Base-by-base conservation (phyloP, 2,888 invertebrate genomes). In the Germaria angustata region DNA sequence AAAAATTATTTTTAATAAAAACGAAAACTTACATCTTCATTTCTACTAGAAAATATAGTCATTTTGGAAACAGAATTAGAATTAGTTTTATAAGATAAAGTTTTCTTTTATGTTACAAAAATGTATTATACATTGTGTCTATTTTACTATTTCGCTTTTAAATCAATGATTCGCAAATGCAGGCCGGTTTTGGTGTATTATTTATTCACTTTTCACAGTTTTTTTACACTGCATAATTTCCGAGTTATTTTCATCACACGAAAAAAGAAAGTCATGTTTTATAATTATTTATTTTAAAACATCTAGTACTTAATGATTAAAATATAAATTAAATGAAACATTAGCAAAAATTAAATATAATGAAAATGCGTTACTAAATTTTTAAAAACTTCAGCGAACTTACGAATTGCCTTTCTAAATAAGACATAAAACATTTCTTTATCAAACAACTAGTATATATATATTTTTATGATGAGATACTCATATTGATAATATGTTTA, bases 1-100 rank as follows among this genome's bases (percentile, higher is more conserved):
- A 51, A 66, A 59, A 44, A 17, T 22, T 24, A 28, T 51, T 55
- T 65, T 39, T 17, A 24, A 61, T 9, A n/a, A 32, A 28, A 36
- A 8, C 11, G 11, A 49, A n/a, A 41, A 41, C 68, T 76, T 41
- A 76, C 68, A 32, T 61, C 20, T 24, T 34, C 51, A 22, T 20
- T 55, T 28, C 28, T 28, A 28, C 28, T 5, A 28, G 28, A 3
- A 28, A 28, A 28, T 53, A 46, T 13, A 3, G 11, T 34, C 34
- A 69, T 69, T 61, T 15, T 34, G n/a, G 1, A n/a, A 32, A 22
- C 15, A 34, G 3, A 20, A 24, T 1, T 66, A 22, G 17, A 2
- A 2, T 7, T 22, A 41, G 17, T 55, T 66, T 17, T 44, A 7
- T 17, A 15, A 61, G 13, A 61, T 53, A 2, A 51, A 32, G 13